Base-by-base conservation (phyloP, 2,113 vertebrate species). In the Phaethornis superciliosus region DNA sequence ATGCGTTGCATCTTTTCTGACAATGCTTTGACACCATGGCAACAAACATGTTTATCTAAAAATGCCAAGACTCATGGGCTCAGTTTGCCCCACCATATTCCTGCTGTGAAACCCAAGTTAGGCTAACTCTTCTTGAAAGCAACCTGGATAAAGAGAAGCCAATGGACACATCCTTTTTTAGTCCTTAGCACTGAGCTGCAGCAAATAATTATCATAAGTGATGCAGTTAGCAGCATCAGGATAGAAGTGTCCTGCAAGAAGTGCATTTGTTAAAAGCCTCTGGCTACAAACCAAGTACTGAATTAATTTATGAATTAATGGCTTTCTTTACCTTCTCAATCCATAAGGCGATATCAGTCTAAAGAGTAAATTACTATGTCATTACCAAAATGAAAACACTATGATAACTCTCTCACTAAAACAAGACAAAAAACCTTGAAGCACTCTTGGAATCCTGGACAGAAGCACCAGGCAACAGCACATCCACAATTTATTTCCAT, bases 271-370 rank as follows among this genome's bases (percentile, higher is more conserved):
- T 95, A 93, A 95, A 91, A 95, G 92, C 90, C 54, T 84, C 85
- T 94, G 93, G 91, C 93, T 86, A 58, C 46, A 71, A 49, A 96
- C 58, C 93, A 97, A 90, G 40, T 28, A 88, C 60, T 71, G 65
- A 94, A 91, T 93, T 91, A 68, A 94, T 93, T 88, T 71, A 93
- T 82, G 30, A 90, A 94, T 88, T 91, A 93, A 91, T 75, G 74
- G 62, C n/a, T 93, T 72, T 69, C 76, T 86, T 91, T 95, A 86
- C 82, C 42, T 93, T 84, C 52, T 68, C 76, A 65, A 95, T 70
- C 64, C 69, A 35, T 60, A 86, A 72, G 24, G n/a, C 83, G 72
- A 90, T 83, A 94, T 8, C 33, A 82, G 16, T n/a, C 71, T 93
- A 55, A 88, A 83, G 63, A 87, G 78, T 8, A 72, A 94, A 94